Evolutionary conservation across 2,888 invertebrate species (phyloP).

Genomic region (Ophion slaviceki): DNA sequence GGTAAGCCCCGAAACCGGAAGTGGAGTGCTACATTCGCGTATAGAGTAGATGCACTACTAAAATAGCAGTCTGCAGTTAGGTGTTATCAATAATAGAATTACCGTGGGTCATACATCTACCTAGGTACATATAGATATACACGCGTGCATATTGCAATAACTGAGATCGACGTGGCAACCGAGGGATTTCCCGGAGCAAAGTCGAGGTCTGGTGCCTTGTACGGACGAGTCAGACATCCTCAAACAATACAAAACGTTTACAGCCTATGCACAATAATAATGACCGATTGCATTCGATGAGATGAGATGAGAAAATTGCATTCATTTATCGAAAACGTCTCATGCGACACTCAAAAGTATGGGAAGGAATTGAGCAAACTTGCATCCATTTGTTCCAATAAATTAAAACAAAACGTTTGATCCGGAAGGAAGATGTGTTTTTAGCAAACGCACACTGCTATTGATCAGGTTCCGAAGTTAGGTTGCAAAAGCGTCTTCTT

Average conservation of each 20-base stretch:
- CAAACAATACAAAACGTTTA: not conserved
- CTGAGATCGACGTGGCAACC: constrained; percentile 4
- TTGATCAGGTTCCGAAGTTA: not conserved
- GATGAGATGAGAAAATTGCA: no score
- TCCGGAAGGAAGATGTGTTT: not conserved
- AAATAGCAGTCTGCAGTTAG: constrained; percentile 35
- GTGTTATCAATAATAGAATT: constrained; percentile 24
- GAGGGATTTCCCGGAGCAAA: constrained; percentile 47
- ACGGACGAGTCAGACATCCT: not conserved
- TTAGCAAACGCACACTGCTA: not conserved
- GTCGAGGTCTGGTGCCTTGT: constrained; percentile 26
- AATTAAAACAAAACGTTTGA: not conserved
- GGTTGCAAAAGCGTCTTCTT: not conserved
- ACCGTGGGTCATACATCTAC: not conserved
- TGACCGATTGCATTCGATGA: no score
- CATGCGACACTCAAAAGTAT: not conserved
- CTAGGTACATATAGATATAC: not conserved
- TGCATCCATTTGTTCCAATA: not conserved
- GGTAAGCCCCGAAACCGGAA: constrained; percentile 22
- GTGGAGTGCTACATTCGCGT: constrained; percentile 22
- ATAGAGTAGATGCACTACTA: constrained; percentile 13
- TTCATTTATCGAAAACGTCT: not conserved
- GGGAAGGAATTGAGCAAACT: not conserved
- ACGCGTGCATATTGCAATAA: not conserved
- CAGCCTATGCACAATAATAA: not conserved